Conservation (phyloP, 2,797 vertebrate species). For the Sebastolobus alascanus region DNA sequence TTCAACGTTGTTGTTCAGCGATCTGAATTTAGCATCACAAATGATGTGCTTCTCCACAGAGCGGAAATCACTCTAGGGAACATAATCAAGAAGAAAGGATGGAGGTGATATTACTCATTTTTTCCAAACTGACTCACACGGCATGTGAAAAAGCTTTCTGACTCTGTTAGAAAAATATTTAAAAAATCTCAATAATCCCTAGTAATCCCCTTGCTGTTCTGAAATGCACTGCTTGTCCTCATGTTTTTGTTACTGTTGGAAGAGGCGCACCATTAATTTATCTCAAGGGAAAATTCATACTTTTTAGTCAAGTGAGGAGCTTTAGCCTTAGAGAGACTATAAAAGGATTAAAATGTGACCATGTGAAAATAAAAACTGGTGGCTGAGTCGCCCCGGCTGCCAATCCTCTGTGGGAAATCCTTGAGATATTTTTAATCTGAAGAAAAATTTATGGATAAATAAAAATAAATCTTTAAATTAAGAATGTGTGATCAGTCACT, state of each 20-base stretch:
- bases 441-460: not conserved
- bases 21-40: constrained; percentile 17
- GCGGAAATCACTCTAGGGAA: constrained; percentile 92
- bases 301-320: constrained; percentile 33
- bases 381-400: constrained; percentile 12
- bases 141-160: constrained; percentile 44
- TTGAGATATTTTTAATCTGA: constrained; percentile 18
- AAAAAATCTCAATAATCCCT: constrained; percentile 22
- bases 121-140: constrained; percentile 39
- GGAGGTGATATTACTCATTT: constrained; percentile 86
- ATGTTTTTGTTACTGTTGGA: constrained; percentile 34
- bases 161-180: constrained; percentile 31
- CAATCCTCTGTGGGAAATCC: constrained; percentile 20
- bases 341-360: constrained; percentile 55
- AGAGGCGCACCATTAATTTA: constrained; percentile 26
- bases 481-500: not conserved
- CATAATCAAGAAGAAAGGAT: constrained; percentile 93
- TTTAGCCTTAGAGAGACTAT: constrained; percentile 39
- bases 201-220: constrained; percentile 34
- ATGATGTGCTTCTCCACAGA: constrained; percentile 76
- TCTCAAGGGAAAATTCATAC: constrained; percentile 43
- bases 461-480: not conserved
- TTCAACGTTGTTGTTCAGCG: constrained; percentile 1
- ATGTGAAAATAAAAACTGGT: constrained; percentile 36
- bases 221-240: constrained; percentile 32